Evolutionary conservation across 2,797 vertebrate species (phyloP).

Genomic region (Ispidina lecontei): DNA sequence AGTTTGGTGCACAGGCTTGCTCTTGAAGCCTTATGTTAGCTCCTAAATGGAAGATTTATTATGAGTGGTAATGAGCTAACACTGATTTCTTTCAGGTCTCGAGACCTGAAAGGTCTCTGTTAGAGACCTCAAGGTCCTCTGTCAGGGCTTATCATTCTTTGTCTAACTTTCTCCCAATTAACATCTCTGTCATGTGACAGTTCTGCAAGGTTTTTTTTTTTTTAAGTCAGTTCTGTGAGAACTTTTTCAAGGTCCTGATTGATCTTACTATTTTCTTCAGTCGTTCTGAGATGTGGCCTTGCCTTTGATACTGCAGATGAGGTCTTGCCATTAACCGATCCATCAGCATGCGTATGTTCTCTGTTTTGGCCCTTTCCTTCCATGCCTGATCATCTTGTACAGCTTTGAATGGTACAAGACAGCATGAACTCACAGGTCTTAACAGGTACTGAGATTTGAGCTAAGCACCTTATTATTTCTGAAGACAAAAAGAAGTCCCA

Average conservation of each 20-base stretch:
- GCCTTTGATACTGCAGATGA: neutral
- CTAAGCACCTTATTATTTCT: neutral
- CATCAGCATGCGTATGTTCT: neutral
- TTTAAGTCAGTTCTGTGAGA: neutral
- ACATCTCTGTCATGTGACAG: neutral
- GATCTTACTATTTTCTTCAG: neutral
- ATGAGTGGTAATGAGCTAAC: neutral
- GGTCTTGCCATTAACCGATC: neutral
- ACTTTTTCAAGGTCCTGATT: neutral
- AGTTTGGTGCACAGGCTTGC: neutral
- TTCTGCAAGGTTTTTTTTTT: neutral
- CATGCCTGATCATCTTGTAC: fast-evolving
- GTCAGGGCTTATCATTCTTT: neutral
- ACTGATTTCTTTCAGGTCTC: neutral
- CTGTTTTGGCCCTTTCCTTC: neutral
- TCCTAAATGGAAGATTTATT: neutral
- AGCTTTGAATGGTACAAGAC: neutral
- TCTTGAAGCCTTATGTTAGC: neutral
- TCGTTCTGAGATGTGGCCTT: neutral
- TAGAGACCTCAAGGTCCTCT: neutral
- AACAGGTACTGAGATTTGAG: neutral
- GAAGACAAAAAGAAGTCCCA: neutral
- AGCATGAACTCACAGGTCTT: neutral
- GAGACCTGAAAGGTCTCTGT: neutral
- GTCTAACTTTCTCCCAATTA: fast-evolving